A percentile compares a stretch with the other conserved stretches of the same genome.
phyloP scores from a whole-genome alignment of 2,113 vertebrate genomes.

The Anarhynchus alexandrinus region DNA sequence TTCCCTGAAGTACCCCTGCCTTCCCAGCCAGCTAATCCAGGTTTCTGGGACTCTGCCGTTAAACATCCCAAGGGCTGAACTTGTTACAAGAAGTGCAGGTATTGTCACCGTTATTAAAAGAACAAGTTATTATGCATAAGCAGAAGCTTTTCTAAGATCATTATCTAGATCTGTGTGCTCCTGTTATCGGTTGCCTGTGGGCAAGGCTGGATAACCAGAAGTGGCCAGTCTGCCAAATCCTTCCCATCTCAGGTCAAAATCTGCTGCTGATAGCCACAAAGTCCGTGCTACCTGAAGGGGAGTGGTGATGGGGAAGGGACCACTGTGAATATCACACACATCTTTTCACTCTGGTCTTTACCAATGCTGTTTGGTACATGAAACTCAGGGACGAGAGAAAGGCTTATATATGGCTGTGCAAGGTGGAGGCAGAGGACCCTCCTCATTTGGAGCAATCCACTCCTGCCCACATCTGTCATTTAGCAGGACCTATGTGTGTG shows the following conservation, averaged over 20 bases:
- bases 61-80: background rate
- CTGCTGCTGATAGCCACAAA: background rate
- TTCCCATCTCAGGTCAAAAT: background rate
- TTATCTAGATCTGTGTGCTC: background rate
- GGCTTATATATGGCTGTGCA: background rate
- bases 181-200: background rate
- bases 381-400: background rate
- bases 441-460: background rate
- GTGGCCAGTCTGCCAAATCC: background rate
- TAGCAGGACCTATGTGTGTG: background rate
- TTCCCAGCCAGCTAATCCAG: background rate
- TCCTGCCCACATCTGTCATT: background rate
- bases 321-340: fast-evolving
- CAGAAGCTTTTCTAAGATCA: background rate
- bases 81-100: background rate
- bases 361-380: background rate
- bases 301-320: background rate
- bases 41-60: background rate
- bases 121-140: background rate
- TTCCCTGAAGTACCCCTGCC: background rate
- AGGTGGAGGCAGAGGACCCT: background rate
- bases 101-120: background rate
- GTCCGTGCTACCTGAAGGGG: background rate
- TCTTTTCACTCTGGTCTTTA: background rate
- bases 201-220: background rate